Evolutionary conservation across 1,140 invertebrate genomes (phyloP).

Genomic region (Delia radicum): DNA sequence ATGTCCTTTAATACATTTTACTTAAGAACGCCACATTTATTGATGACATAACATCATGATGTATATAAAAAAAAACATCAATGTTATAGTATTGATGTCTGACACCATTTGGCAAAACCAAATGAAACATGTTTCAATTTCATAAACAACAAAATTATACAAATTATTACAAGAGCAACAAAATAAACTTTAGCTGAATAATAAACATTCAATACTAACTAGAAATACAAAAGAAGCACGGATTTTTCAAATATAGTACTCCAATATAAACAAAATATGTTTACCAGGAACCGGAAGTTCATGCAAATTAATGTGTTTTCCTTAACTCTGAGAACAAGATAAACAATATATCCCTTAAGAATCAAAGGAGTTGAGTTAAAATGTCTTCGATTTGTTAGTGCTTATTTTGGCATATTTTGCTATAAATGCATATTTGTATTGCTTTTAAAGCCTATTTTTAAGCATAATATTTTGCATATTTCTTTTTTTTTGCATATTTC

Average conservation of each 20-base stretch:
- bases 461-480: too few species aligned
- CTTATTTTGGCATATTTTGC: neutral
- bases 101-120: neutral
- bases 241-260: slow-evolving; percentile 4
- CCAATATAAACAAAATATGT: neutral
- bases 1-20: too few species aligned
- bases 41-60: too few species aligned
- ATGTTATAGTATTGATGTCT: neutral
- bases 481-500: too few species aligned
- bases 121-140: neutral
- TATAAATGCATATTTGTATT: too few species aligned
- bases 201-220: neutral
- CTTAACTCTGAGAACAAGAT: too few species aligned
- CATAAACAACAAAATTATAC: neutral
- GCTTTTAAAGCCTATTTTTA: too few species aligned
- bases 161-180: neutral
- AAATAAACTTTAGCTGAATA: neutral
- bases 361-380: neutral
- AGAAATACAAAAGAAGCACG: neutral
- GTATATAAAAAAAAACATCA: neutral
- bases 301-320: too few species aligned
- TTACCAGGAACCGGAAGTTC: too few species aligned
- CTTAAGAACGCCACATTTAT: too few species aligned
- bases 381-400: neutral
- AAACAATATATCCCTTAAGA: neutral